These are phyloP conservation scores for Hemithea aestivaria DNA, from an alignment of 2,888 invertebrate species.

Conservation along the genomic window DNA sequence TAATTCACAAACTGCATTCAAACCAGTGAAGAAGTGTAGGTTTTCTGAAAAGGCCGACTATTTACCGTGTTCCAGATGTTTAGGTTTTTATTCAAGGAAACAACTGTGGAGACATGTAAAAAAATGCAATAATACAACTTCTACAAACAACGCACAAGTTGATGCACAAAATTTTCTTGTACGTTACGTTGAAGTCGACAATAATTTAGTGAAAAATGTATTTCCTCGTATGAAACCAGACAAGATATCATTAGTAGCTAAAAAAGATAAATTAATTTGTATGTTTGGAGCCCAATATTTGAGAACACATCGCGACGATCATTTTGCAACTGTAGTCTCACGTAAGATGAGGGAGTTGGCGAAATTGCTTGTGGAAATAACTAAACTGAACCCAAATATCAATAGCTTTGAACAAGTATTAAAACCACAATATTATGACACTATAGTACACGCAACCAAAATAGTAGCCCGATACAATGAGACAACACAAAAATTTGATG, in stretches of 20 bases:
- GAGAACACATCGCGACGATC: constrained; percentile 22
- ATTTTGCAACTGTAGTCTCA: constrained; percentile 23
- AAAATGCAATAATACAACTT: constrained; percentile 13
- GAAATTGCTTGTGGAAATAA: constrained; percentile 21
- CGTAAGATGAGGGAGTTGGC: constrained; percentile 21
- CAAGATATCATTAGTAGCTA: constrained; percentile 17
- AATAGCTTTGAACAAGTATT: no score
- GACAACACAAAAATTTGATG: constrained; percentile 3
- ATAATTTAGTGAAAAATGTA: not conserved
- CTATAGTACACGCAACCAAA: constrained; percentile 16
- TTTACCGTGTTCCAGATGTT: constrained; percentile 26
- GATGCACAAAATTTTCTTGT: constrained; percentile 30
- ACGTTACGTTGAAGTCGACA: no score
- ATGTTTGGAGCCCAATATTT: constrained; percentile 20
- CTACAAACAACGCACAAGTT: constrained; percentile 27
- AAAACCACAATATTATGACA: constrained; percentile 5
- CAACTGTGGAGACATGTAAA: constrained; percentile 29
- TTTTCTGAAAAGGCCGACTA: constrained; percentile 27
- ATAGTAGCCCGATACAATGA: constrained; percentile 5
- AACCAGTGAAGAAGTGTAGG: constrained; percentile 28
- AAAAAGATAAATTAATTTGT: constrained; percentile 23
- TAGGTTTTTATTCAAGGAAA: constrained; percentile 28
- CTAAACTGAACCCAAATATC: constrained; percentile 3
- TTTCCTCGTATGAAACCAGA: constrained; percentile 14
- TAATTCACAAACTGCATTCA: constrained; percentile 26